Percentiles rank a stretch among this genome's conserved stretches.
These are phyloP conservation scores for Drosophila hamatofila DNA, from an alignment of 2,888 invertebrate genomes.

Conservation along the genomic window DNA sequence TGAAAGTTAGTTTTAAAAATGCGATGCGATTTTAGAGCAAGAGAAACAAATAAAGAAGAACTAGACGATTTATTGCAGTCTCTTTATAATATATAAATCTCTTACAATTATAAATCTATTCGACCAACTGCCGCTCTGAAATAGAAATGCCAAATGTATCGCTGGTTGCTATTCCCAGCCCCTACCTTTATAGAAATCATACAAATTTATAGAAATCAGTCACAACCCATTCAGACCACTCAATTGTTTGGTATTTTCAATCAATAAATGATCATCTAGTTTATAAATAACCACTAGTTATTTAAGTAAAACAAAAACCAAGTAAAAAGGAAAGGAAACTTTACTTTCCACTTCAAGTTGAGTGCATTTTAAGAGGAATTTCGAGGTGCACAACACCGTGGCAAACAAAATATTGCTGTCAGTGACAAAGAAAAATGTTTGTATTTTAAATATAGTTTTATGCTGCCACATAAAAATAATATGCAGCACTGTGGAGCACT, in stretches of 20 bases:
- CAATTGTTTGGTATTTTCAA: no score
- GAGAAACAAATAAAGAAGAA: neutral
- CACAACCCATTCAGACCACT: no score
- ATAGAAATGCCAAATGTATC: neutral
- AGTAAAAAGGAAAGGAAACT: neutral
- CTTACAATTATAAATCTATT: neutral
- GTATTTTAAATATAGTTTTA: slow-evolving; percentile 30
- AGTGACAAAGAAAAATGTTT: slow-evolving; percentile 46
- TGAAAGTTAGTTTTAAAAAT: no score
- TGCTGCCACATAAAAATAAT: slow-evolving; percentile 36
- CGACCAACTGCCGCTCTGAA: neutral
- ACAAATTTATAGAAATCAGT: no score
- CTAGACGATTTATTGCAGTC: neutral
- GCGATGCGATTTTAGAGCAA: no score
- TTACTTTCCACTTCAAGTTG: slow-evolving; percentile 8
- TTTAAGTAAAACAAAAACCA: no score
- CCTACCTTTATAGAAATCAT: no score
- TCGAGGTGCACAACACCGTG: slow-evolving; percentile 16
- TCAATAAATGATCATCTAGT: no score
- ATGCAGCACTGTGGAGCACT: neutral
- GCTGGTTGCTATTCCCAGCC: no score
- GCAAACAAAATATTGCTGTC: slow-evolving; percentile 26
- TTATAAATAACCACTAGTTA: neutral
- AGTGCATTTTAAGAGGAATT: slow-evolving; percentile 25
- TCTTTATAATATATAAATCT: neutral